A percentile compares a stretch with the other conserved stretches of the same genome.
These are phyloP conservation scores for Anguilla obscura DNA, from an alignment of 2,797 vertebrate genomes.

Conservation along the genomic window DNA sequence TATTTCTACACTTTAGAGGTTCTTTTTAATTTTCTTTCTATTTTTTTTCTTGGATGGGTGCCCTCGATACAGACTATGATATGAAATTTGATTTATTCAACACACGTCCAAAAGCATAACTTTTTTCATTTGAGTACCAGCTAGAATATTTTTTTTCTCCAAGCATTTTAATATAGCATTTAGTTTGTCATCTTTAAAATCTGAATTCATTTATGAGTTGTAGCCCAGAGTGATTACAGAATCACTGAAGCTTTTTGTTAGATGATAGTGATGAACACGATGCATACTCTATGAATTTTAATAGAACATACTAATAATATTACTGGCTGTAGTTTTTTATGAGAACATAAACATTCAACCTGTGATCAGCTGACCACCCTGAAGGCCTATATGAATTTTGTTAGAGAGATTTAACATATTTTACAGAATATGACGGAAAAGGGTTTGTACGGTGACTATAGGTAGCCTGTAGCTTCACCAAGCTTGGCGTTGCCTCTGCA, in stretches of 20 bases:
- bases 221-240: neutral
- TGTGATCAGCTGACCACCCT: neutral
- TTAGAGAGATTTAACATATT: neutral
- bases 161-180: neutral
- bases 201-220: conserved; percentile 13
- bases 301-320: neutral
- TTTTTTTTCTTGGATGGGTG: neutral
- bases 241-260: neutral
- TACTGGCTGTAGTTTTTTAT: neutral
- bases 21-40: neutral
- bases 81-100: neutral
- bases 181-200: neutral
- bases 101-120: neutral
- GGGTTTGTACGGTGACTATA: no score
- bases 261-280: neutral
- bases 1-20: neutral
- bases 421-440: neutral
- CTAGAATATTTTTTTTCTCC: neutral
- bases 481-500: neutral
- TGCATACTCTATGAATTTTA: neutral
- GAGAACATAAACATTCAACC: neutral
- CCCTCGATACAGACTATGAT: neutral
- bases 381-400: neutral
- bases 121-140: neutral
- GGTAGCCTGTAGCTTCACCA: neutral